Evolutionary conservation across 1,140 invertebrate species (phyloP), one percentile per base, ranked within the genome.

Genomic region (Pseudobourletiella spinata): DNA sequence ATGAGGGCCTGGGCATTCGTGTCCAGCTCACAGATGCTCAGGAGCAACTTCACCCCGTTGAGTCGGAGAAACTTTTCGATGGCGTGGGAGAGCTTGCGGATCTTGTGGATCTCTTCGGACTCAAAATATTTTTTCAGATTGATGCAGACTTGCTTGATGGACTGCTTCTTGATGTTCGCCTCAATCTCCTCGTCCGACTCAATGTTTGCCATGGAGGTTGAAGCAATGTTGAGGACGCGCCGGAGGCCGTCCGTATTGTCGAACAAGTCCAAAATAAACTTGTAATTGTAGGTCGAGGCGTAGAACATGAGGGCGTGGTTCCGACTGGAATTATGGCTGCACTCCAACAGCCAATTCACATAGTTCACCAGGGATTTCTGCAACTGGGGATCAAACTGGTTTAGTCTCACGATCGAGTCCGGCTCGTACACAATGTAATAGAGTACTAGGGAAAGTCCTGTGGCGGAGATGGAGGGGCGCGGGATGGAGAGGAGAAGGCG

Each of bases 291-390:
- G 4, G 89, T 88, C 57, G 95, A 80, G 0, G 89, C 88, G 74
- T 98, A 97, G 75, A 98, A 98, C 91, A 98, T 96, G 14, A 92
- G 92, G 1, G 94, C 92, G 77, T 97, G 91, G 72, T 92, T 95
- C 63, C 92, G 79, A 32, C 93, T 93, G 0, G 92, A 96, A 76
- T 95, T 90, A 73, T 98, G 94, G 22, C 91, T 95, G 71, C 92
- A 91, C 72, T 96, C 94, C 28, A 98, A 74, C 25, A 98, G 76
- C 93, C 94, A 98, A 1, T 98, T 75, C 0, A 88, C 86, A 75
- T 96, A 95, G 58, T 85, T 86, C 0, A 64, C 59, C 30, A 68
- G 43, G 55, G 62, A 44, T 22, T 39, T 20, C 26, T 70, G 55
- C 1, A 59, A 54, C 8, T 52, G 55, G 68, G 90, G 82, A 2